Evolutionary conservation across 2,888 invertebrate species (phyloP), one percentile per base, ranked within the genome.

Genomic region (Hemicrepidius hirtus): DNA sequence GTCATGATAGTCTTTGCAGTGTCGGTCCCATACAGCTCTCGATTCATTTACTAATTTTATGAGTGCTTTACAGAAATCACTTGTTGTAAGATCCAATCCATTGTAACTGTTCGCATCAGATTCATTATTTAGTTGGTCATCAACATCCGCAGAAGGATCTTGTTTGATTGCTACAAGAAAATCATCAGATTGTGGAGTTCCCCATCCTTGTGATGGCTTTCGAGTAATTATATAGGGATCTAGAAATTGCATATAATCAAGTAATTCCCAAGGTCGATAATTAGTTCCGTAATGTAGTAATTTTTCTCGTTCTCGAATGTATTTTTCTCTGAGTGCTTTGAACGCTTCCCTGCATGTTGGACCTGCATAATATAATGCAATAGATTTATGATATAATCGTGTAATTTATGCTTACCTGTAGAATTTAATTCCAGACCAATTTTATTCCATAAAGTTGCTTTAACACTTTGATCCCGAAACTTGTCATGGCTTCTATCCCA

Each of bases 21-120:
- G 80, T 55, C 82, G 72, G 69, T 83, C 82, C 83, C 83, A 83
- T 57, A 83, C 76, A n/a, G 82, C 78, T n/a, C 71, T 76, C 3
- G 81, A 78, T 62, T 81, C 77, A 64, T 74, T 76, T 10, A 83
- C 83, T 57, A 82, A 68, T 20, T 72, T 65, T 49, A 83, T 81
- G 35, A 83, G 69, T 21, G 76, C 69, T 55, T 73, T 79, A 69
- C 81, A 81, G 60, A 82, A 82, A 50, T 81, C 68, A 13, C 28
- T 57, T 13, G 68, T 53, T 3, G 67, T 44, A 9, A 50, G 18
- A 24, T 74, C 67, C 44, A 44, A 24, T 18, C 44, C 46, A 13
- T 21, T 69, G 21, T 53, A 64, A 37, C 41, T 60, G 21, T 57
- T 53, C 1, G 20, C 60, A 46, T 68, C 66, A 6, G 66, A 62